phyloP scores from a whole-genome alignment of 2,888 invertebrate species.

The Nomada flava region DNA sequence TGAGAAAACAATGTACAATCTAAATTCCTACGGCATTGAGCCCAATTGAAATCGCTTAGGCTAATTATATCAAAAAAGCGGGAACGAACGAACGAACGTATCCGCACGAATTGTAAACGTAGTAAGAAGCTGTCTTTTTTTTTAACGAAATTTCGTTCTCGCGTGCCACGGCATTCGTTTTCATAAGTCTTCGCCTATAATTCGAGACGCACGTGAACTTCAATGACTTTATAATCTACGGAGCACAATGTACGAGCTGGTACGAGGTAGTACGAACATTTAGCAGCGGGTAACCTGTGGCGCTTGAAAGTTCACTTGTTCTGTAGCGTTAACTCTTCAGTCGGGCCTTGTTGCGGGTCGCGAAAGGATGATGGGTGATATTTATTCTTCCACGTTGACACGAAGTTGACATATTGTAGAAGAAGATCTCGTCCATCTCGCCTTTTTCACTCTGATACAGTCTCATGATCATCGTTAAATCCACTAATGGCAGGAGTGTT shows the following conservation, averaged over 20 bases:
- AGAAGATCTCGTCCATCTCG: conserved; percentile 8
- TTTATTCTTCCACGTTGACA: conserved; percentile 22
- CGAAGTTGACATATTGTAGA: conserved; percentile 53
- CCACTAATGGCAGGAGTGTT: conserved; percentile 58
- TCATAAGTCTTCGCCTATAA: conserved; percentile 18
- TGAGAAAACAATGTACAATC: conserved; percentile 37
- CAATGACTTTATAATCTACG: conserved; percentile 45
- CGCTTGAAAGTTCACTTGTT: conserved; percentile 56
- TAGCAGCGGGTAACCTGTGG: conserved; percentile 53
- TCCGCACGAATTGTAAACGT: neutral
- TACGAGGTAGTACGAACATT: conserved; percentile 50
- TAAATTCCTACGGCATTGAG: conserved; percentile 26
- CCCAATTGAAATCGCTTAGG: conserved; percentile 27
- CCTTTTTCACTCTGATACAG: conserved; percentile 17
- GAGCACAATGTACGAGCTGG: conserved; percentile 48
- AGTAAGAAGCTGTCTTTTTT: neutral
- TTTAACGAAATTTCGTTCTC: neutral
- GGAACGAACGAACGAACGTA: neutral
- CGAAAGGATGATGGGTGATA: conserved; percentile 43
- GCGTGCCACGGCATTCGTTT: neutral
- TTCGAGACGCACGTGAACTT: conserved; percentile 23
- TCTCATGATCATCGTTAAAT: conserved; percentile 35
- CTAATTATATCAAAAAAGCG: conserved; percentile 7
- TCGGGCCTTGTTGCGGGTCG: conserved; percentile 40
- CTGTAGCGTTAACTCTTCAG: neutral